Conservation (phyloP, 2,113 vertebrate genomes). For the Colinus virginianus region DNA sequence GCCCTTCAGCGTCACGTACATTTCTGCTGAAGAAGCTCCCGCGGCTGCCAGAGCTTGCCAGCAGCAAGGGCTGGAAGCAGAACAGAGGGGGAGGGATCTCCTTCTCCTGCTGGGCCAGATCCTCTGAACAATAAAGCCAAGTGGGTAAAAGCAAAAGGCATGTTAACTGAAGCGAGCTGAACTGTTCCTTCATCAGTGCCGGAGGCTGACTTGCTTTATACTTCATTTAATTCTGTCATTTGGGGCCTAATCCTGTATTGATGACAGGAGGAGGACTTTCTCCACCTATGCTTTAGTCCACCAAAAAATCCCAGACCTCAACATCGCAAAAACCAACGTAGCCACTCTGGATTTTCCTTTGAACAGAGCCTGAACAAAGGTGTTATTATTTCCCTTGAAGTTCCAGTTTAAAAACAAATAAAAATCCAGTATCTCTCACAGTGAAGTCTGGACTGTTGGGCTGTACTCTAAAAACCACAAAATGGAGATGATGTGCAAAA, state of each 20-base stretch:
- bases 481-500: conserved; percentile 3
- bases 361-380: background rate
- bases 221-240: background rate
- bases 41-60: background rate
- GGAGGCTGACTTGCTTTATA: background rate
- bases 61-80: conserved; percentile 22
- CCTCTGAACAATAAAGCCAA: conserved; percentile 23
- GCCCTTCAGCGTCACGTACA: background rate
- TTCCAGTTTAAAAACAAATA: background rate
- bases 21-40: conserved; percentile 10
- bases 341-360: background rate
- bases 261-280: background rate
- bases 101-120: background rate
- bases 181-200: conserved; percentile 30
- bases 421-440: background rate
- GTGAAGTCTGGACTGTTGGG: background rate
- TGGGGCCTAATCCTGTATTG: background rate
- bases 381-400: background rate
- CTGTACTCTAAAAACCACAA: background rate
- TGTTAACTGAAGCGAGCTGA: conserved; percentile 53
- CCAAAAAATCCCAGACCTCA: background rate
- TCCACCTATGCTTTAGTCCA: background rate
- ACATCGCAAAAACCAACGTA: background rate
- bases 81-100: background rate
- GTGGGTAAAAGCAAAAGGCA: conserved; percentile 49